Evolutionary conservation across 1,140 invertebrate species (phyloP), one percentile per base, ranked within the genome.

Genomic region (Dendrolimus punctatus): DNA sequence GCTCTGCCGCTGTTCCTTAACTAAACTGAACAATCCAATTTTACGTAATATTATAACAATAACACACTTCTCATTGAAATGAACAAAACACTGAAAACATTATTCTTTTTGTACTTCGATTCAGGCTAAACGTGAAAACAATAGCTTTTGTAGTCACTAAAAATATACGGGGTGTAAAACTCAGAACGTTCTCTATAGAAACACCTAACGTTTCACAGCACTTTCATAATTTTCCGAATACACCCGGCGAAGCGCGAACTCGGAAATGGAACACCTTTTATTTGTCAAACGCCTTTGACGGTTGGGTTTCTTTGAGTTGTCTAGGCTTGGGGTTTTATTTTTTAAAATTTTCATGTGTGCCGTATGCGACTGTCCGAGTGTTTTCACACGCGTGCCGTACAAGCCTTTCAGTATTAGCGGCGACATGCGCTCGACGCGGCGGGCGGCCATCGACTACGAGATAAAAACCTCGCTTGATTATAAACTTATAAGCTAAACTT

Each of bases 401-500:
- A 56, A 59, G 67, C 73, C 66, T 76, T n/a, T 79, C 62, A 70
- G 63, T 66, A 66, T 53, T 58, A 51, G 56, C 57, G 59, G 64
- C 42, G 66, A 82, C 82, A 84, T 85, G 77, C 74, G 70, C 78
- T 56, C 79, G 58, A 68, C 69, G 57, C 79, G 74, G 66, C 82
- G 77, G 68, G 58, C 80, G 74, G 72, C 72, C 66, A 73, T 68
- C 76, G 80, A 85, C 82, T 84, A 82, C 77, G 72, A 82, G 80
- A 85, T 85, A 85, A 82, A 85, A 84, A 84, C 82, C 68, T 64
- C 72, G 77, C 69, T 80, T 80, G 77, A 84, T 84, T 85, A 82
- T 80, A 82, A 85, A 83, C 80, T 85, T 83, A 85, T 85, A 80
- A 82, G 79, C 76, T 84, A 80, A 83, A 83, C 75, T 80, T 83